Percentiles rank a stretch among this genome's conserved stretches.
These are phyloP conservation scores for Ranitomeya imitator DNA, from an alignment of 2,113 vertebrate genomes.

Conservation along the genomic window DNA sequence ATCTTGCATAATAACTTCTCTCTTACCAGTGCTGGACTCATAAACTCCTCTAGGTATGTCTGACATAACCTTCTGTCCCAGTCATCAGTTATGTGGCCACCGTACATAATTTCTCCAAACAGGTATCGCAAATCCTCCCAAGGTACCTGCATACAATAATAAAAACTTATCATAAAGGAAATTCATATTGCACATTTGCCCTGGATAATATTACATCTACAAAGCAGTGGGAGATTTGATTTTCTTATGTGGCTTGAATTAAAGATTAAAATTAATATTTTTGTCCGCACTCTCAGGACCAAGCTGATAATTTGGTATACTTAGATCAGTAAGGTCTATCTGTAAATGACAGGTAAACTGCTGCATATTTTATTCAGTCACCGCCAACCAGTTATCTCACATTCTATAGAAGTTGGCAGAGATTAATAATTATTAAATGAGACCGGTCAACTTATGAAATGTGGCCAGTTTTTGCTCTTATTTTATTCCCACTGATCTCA, in stretches of 20 bases:
- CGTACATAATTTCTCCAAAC: slow-evolving; percentile 81
- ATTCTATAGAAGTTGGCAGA: background rate
- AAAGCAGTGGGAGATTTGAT: background rate
- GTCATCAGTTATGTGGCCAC: slow-evolving; percentile 78
- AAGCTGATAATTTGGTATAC: background rate
- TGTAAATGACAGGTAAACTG: background rate
- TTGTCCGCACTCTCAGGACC: background rate
- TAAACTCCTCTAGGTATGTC: slow-evolving; percentile 77
- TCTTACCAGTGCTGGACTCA: slow-evolving; percentile 78
- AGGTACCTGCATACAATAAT: slow-evolving; percentile 69
- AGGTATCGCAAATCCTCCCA: slow-evolving; percentile 81
- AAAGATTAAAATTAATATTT: background rate
- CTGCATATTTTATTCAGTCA: background rate
- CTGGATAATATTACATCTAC: background rate
- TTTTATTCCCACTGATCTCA: too few species aligned
- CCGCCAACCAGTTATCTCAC: background rate
- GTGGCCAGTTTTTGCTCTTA: too few species aligned
- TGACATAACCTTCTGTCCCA: slow-evolving; percentile 78
- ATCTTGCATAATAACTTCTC: background rate
- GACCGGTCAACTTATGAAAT: too few species aligned
- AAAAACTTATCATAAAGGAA: background rate
- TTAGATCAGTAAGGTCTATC: background rate
- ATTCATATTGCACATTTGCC: background rate
- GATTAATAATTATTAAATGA: background rate
- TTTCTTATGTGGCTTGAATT: background rate